Evolutionary conservation across 2,113 vertebrate species (phyloP), one percentile per base, ranked within the genome.

Genomic region (Peromyscus leucopus): DNA sequence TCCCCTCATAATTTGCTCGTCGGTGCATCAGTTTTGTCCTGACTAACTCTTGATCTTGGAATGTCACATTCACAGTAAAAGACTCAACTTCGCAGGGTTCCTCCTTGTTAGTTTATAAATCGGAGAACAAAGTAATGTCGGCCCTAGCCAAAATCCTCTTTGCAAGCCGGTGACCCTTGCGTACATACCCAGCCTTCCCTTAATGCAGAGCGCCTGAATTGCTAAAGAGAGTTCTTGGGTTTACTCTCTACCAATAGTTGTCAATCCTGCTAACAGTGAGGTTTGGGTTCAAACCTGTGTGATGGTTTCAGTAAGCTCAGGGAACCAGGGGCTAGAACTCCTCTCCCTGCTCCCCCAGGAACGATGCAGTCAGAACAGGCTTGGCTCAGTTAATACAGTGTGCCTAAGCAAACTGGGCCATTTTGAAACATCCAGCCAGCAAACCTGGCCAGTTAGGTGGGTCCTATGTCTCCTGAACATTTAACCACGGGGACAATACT

Each of bases 361-460:
- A 48, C 46, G 51, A 84, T 61, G 86, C 15, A 31, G 39, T 93
- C 59, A 39, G 61, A 90, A 91, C 33, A 93, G 6, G 4, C 42
- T 93, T 89, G 79, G 5, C 59, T 93, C 82, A 51, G 9, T 90
- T 93, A 61, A 86, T 26, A 26, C 22, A 17, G 42, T 33, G 86
- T 94, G 24, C 89, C 39, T 76, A 85, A 95, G 91, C 65, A 83
- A 83, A 90, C 28, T 19, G 36, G 79, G 46, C 72, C 63, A 24
- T 89, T 84, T 74, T 93, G 31, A 79, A 78, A 79, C 55, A 8
- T 83, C 21, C 28, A 88, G 90, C 51, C 83, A 69, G 55, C 57
- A 86, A 82, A 39, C 48, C 21, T 61, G 95, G 33, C 36, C 67
- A 33, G 11, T 48, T 69, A 74, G 59, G 36, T 82, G 39, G 59